phyloP scores from a whole-genome alignment of 2,888 invertebrate species.

The Caenorhabditis sinica region DNA sequence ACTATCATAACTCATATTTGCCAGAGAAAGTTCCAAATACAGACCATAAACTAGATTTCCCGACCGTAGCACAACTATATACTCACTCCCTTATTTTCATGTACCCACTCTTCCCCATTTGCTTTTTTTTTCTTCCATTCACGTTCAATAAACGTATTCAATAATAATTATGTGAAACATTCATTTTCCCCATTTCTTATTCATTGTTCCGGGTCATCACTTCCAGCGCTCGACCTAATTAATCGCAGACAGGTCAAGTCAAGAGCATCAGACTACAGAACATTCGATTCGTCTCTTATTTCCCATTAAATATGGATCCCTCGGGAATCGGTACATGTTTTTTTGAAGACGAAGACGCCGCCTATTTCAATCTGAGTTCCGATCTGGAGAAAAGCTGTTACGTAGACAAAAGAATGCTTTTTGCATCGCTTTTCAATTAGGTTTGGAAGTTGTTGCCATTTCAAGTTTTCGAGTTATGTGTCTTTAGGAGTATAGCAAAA shows the following conservation, averaged over 20 bases:
- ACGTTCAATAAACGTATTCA: too few relatives aligned
- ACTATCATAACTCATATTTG: too few relatives aligned
- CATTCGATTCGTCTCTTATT: not conserved
- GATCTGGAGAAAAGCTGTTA: conserved; percentile 14
- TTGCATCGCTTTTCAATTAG: not conserved
- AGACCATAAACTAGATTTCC: too few relatives aligned
- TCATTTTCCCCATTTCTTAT: conserved; percentile 17
- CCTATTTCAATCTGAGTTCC: conserved; percentile 11
- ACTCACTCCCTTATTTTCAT: too few relatives aligned
- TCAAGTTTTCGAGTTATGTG: too few relatives aligned
- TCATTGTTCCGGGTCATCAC: conserved; percentile 18
- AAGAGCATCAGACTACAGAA: not conserved
- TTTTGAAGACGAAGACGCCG: not conserved
- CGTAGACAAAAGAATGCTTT: conserved; percentile 4
- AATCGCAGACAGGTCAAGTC: conserved; percentile 12
- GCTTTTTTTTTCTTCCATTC: too few relatives aligned
- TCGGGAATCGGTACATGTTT: conserved; percentile 1
- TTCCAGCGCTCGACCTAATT: not conserved
- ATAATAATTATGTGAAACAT: not conserved
- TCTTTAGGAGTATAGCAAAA: too few relatives aligned
- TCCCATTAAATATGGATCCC: conserved; percentile 44
- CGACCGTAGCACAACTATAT: too few relatives aligned
- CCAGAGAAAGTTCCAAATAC: too few relatives aligned
- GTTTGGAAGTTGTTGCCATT: not conserved
- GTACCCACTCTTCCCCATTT: too few relatives aligned